These are phyloP conservation scores for Bradypodion pumilum DNA, from an alignment of 2,797 vertebrate genomes.

Conservation along the genomic window DNA sequence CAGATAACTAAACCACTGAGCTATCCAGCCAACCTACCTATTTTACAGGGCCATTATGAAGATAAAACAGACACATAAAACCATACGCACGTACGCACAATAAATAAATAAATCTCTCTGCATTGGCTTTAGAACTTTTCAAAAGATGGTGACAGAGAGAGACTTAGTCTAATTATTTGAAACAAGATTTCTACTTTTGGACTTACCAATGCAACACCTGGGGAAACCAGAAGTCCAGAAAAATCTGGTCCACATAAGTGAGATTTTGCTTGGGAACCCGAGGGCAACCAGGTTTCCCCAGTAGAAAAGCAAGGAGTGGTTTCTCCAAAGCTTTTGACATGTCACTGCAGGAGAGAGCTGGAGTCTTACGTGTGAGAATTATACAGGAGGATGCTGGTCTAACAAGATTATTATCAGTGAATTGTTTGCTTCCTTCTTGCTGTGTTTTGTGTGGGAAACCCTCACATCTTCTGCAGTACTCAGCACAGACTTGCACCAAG, in stretches of 20 bases:
- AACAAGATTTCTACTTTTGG: no score
- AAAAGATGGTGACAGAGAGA: no score
- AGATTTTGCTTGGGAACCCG: neutral
- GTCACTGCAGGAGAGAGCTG: neutral
- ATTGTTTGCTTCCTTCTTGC: neutral
- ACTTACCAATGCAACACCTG: neutral
- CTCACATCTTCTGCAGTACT: neutral
- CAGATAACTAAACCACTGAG: no score
- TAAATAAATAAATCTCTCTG: no score
- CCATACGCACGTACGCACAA: no score
- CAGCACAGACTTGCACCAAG: neutral
- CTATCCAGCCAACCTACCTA: no score
- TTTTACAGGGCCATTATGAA: no score
- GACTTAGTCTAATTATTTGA: neutral
- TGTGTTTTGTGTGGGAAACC: neutral
- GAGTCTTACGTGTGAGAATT: neutral
- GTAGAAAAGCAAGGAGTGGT: neutral
- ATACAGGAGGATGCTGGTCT: neutral
- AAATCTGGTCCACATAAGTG: fast-evolving
- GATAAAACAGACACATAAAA: no score
- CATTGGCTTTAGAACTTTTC: no score
- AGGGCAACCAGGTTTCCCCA: neutral
- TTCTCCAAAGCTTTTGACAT: no score
- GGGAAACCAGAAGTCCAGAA: neutral
- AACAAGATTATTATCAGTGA: neutral